Conservation (phyloP, 2,888 invertebrate genomes). For the Pimpla rufipes region DNA sequence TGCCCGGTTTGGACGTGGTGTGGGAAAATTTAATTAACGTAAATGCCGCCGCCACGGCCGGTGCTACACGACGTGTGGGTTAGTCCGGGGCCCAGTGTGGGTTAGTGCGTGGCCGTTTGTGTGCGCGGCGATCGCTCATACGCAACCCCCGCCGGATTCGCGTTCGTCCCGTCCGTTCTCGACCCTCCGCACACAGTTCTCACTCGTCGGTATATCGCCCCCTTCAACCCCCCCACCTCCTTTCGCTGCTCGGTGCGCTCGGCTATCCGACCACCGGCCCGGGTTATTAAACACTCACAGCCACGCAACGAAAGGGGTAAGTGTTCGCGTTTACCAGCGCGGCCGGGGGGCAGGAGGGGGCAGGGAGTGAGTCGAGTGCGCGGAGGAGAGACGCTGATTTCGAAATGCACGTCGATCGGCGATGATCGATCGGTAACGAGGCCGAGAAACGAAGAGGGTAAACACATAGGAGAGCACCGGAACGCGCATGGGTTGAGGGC, state of each 20-base stretch:
- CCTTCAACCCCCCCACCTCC: constrained; percentile 1
- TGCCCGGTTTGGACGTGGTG: constrained; percentile 76
- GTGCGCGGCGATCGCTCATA: constrained; percentile 84
- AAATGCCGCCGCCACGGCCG: constrained; percentile 84
- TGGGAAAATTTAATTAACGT: constrained; percentile 85
- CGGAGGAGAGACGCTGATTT: constrained; percentile 52
- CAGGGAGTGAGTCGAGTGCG: neutral
- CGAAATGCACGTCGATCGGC: constrained; percentile 51
- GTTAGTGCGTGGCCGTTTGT: too few relatives aligned
- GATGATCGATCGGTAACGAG: constrained; percentile 64
- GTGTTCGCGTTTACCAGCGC: constrained; percentile 59
- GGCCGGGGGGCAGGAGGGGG: constrained; percentile 13
- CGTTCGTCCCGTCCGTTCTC: constrained; percentile 59
- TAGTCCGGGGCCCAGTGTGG: neutral
- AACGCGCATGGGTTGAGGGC: too few relatives aligned
- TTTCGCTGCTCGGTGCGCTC: neutral
- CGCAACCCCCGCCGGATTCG: constrained; percentile 72
- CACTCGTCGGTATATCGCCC: neutral
- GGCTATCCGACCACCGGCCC: constrained; percentile 68
- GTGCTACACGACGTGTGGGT: constrained; percentile 77
- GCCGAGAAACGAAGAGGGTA: neutral
- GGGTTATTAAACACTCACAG: constrained; percentile 80
- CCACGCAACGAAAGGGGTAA: constrained; percentile 72
- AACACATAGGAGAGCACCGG: neutral
- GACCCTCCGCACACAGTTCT: constrained; percentile 42